Evolutionary conservation across 2,797 vertebrate genomes (phyloP), one percentile per base, ranked within the genome.

Genomic region (Acrossocheilus wenchowensis): DNA sequence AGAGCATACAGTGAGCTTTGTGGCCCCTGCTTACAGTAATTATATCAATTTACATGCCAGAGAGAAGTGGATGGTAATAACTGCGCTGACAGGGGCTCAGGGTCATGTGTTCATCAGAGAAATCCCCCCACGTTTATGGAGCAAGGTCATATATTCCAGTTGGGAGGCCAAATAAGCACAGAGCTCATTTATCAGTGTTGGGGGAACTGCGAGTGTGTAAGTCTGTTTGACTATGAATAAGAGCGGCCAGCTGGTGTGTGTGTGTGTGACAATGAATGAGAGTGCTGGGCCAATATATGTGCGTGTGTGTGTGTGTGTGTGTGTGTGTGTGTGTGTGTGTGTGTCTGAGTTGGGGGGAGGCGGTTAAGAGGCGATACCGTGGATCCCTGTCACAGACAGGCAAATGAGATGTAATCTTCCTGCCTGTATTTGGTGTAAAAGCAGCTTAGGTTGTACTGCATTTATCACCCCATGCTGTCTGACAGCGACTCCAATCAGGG

Each of bases 401-500:
- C 79, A 84, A 91, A 90, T 90, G 41, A 86, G 88, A 92, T 90
- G 82, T 82, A 83, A 86, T 88, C 81, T 79, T 88, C 81, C 83
- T 69, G 72, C 90, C 87, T 88, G 81, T 91, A 86, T 88, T 91
- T 91, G 83, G 82, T 89, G 86, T 87, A 89, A 94, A 94, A 91
- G 86, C 90, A 91, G 90, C 78, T 80, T 50, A 88, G 68, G 82
- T 90, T 90, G 90, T 88, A 64, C 82, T 89, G 78, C 89, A 94
- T 94, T 93, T 91, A 90, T 94, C 92, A 92, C 89, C 71, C 71
- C 78, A 78, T 87, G 87, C 83, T 84, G 85, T 88, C 89, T 91
- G 92, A 93, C 91, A 93, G 91, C 84, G 87, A 82, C 93, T 94
- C 88, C 88, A 94, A 94, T 95, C 93, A 95, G 88, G 81, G 88